Evolutionary conservation across 1,140 invertebrate genomes (phyloP).

Genomic region (Brachionus rubens): DNA sequence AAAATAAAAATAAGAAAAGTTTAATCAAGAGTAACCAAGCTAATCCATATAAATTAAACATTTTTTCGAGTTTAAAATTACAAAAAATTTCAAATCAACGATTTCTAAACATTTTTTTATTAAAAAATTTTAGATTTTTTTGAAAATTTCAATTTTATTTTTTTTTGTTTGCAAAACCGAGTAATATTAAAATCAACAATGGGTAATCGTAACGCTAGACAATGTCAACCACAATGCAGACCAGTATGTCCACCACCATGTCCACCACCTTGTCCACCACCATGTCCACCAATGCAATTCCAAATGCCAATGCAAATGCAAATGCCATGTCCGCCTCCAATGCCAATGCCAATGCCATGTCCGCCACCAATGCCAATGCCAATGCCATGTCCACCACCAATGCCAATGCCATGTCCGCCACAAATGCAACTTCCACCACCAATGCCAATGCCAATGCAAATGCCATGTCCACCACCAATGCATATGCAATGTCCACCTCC

Average conservation of each 20-base stretch:
- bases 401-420: background rate
- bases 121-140: no score
- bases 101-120: no score
- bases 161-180: background rate
- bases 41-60: no score
- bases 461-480: background rate
- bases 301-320: slow-evolving; percentile 8
- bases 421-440: background rate
- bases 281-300: slow-evolving; percentile 3
- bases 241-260: background rate
- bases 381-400: background rate
- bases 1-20: background rate
- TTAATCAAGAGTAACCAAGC: background rate
- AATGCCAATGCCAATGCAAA: background rate
- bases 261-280: background rate
- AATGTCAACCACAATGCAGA: background rate
- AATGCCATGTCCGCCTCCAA: background rate
- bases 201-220: background rate
- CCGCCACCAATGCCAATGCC: background rate
- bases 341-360: background rate
- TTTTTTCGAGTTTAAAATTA: no score
- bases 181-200: slow-evolving; percentile 18
- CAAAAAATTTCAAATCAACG: no score
- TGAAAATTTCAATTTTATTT: background rate
- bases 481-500: background rate